These are phyloP conservation scores for Hemicentrotus pulcherrimus DNA, from an alignment of 35 echinoderm and acorn worm species.

Conservation along the genomic window DNA sequence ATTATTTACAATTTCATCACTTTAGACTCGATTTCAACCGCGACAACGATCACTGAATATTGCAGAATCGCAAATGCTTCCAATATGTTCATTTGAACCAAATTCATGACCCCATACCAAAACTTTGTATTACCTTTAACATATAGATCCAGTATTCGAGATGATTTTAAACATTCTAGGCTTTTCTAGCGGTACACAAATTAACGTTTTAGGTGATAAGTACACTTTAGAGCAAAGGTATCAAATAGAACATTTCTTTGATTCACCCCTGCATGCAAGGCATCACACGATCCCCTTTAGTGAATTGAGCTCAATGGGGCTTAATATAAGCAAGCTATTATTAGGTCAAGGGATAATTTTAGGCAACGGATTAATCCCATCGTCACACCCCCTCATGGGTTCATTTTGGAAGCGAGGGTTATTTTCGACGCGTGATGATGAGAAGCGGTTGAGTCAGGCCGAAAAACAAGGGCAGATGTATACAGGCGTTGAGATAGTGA, in stretches of 20 bases:
- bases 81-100: too few relatives aligned
- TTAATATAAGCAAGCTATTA: neutral
- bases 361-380: neutral
- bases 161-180: too few relatives aligned
- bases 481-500: neutral
- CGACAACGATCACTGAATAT: too few relatives aligned
- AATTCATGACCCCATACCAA: too few relatives aligned
- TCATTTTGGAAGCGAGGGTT: neutral
- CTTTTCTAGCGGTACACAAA: too few relatives aligned
- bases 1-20: too few relatives aligned
- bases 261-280: neutral
- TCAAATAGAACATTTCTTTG: neutral
- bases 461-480: neutral
- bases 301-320: neutral
- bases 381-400: neutral
- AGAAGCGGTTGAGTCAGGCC: neutral
- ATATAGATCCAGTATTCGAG: too few relatives aligned
- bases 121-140: too few relatives aligned
- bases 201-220: too few relatives aligned
- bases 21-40: too few relatives aligned
- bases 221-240: too few relatives aligned
- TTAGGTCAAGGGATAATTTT: neutral
- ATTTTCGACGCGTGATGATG: neutral
- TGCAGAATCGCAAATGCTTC: too few relatives aligned
- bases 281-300: neutral